A percentile compares a stretch with the other conserved stretches of the same genome.
Evolutionary conservation across 2,113 vertebrate genomes (phyloP).

Genomic region (Cyprinodon variegatus): DNA sequence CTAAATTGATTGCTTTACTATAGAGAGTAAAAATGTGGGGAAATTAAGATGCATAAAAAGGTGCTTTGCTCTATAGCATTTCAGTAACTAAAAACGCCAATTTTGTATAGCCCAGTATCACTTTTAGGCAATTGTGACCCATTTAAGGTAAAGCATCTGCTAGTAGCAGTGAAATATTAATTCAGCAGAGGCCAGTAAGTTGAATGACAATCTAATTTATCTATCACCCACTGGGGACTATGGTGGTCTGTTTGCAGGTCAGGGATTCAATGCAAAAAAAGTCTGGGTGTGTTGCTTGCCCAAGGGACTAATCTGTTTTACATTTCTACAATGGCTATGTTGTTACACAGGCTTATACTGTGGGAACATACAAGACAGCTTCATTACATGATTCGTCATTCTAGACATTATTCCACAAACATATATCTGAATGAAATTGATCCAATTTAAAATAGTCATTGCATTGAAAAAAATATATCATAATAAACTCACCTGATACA

Average conservation of each 20-base stretch:
- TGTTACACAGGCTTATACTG: slow-evolving; percentile 47
- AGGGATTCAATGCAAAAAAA: slow-evolving; percentile 51
- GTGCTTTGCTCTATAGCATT: not conserved
- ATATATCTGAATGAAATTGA: slow-evolving; percentile 1
- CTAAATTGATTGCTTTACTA: too few species aligned
- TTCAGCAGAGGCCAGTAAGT: slow-evolving; percentile 34
- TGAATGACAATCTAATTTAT: slow-evolving; percentile 61
- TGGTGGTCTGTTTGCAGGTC: slow-evolving; percentile 53
- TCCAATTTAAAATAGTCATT: not conserved
- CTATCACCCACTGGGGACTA: slow-evolving; percentile 29
- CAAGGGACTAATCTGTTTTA: slow-evolving; percentile 58
- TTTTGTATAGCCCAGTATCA: slow-evolving; percentile 16
- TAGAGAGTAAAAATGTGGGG: not conserved
- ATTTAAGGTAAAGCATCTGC: slow-evolving; percentile 24
- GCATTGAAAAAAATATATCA: not conserved
- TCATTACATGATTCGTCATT: slow-evolving; percentile 19
- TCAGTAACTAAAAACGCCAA: not conserved
- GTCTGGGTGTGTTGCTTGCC: slow-evolving; percentile 47
- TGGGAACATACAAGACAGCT: slow-evolving; percentile 36
- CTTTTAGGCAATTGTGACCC: slow-evolving; percentile 16
- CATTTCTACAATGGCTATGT: slow-evolving; percentile 53
- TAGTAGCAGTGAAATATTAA: slow-evolving; percentile 21
- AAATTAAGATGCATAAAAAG: not conserved
- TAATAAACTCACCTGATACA: slow-evolving; percentile 84
- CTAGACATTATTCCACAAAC: not conserved